phyloP scores from a whole-genome alignment of 2,888 invertebrate species.

The Epistrophella euchroma region DNA sequence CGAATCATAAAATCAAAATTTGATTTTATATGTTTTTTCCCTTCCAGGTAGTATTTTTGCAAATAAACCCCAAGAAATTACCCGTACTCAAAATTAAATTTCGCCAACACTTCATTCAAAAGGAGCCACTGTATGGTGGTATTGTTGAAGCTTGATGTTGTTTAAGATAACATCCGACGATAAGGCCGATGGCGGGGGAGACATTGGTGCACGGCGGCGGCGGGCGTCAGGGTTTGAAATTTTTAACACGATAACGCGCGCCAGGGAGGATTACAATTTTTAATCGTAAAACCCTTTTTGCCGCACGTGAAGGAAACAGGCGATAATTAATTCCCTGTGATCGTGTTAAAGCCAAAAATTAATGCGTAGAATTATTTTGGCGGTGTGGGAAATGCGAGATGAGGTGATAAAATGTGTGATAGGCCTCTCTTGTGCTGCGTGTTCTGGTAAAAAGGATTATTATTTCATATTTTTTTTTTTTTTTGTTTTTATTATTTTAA shows the following conservation, averaged over 20 bases:
- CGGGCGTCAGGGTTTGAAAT: constrained; percentile 24
- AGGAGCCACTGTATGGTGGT: not conserved
- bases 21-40: too few relatives aligned
- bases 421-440: constrained; percentile 19
- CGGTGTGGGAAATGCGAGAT: constrained; percentile 30
- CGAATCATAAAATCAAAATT: too few relatives aligned
- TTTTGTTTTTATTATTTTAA: constrained; percentile 25
- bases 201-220: too few relatives aligned
- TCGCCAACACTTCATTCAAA: not conserved
- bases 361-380: constrained; percentile 27
- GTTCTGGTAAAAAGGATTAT: constrained; percentile 15
- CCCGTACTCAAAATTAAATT: not conserved
- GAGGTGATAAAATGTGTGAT: constrained; percentile 42
- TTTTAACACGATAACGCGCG: constrained; percentile 59
- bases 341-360: constrained; percentile 55
- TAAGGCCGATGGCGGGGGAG: not conserved
- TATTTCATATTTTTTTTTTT: not conserved
- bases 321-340: constrained; percentile 54
- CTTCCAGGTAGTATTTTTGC: too few relatives aligned
- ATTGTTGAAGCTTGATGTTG: not conserved
- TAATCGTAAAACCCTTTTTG: constrained; percentile 61
- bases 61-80: too few relatives aligned
- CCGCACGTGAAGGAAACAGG: constrained; percentile 16
- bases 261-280: constrained; percentile 61
- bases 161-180: not conserved